A percentile compares a stretch with the other conserved stretches of the same genome.
Conservation (phyloP, 2,113 vertebrate species). For the Pontoporia blainvillei region DNA sequence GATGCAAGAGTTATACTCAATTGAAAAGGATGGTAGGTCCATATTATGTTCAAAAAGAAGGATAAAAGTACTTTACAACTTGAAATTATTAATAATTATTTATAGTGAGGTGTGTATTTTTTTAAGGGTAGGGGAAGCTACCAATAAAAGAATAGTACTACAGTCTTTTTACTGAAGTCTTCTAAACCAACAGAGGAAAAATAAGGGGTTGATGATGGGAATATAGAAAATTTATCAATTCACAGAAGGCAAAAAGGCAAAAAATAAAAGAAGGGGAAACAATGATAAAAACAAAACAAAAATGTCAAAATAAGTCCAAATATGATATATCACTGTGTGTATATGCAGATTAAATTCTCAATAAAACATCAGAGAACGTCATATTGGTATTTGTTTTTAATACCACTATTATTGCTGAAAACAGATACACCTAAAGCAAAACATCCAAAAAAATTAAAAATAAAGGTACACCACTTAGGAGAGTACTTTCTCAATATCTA, state of each 20-base stretch:
- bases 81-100: not conserved
- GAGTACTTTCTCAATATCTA: not conserved
- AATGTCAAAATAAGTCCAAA: not conserved
- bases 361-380: not conserved
- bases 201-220: not conserved
- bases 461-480: not conserved
- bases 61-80: not conserved
- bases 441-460: not conserved
- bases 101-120: not conserved
- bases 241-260: not conserved
- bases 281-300: not conserved
- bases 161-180: not conserved
- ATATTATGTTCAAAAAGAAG: not conserved
- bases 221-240: not conserved
- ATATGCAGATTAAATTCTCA: not conserved
- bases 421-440: not conserved
- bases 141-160: not conserved
- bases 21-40: not conserved
- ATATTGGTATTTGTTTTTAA: not conserved
- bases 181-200: not conserved
- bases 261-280: not conserved
- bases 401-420: not conserved
- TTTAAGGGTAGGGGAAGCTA: not conserved
- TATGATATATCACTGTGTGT: not conserved
- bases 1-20: fast-evolving